phyloP scores from a whole-genome alignment of 2,797 vertebrate species.

The Threskiornis aethiopicus region DNA sequence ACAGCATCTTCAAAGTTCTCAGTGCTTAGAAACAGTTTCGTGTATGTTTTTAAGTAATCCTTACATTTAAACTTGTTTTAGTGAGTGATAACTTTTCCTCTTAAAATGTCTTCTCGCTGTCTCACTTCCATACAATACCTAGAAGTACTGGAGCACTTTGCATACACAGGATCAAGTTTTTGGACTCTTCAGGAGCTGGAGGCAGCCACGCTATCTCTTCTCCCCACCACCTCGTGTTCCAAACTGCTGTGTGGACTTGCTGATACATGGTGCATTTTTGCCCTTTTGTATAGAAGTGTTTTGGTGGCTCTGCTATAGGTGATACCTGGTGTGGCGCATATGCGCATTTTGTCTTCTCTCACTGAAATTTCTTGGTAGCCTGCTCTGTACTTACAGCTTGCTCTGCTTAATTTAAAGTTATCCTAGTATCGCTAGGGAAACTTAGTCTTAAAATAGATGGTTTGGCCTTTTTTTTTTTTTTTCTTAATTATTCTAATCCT shows the following conservation, averaged over 20 bases:
- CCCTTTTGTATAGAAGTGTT: not conserved
- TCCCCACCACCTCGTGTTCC: fast-evolving
- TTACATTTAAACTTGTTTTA: not conserved
- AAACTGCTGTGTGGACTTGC: not conserved
- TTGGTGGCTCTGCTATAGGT: not conserved
- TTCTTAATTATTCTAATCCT: slow-evolving; percentile 34
- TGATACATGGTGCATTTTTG: fast-evolving
- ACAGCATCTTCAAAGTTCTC: not conserved
- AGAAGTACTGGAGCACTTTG: not conserved
- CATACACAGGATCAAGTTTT: not conserved
- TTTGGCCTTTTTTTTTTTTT: slow-evolving; percentile 2
- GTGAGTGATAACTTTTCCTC: not conserved
- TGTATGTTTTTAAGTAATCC: not conserved
- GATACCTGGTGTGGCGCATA: not conserved
- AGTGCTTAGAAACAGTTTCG: not conserved
- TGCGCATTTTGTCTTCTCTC: not conserved
- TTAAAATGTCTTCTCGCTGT: not conserved
- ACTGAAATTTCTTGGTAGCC: not conserved
- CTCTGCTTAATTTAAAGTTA: slow-evolving; percentile 34
- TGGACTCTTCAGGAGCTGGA: not conserved
- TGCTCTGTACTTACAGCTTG: slow-evolving; percentile 47
- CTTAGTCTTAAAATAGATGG: slow-evolving; percentile 12
- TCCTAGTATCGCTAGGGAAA: not conserved
- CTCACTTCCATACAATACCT: not conserved
- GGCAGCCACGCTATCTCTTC: fast-evolving